Base-by-base conservation (phyloP, 2,113 vertebrate genomes). In the Heliornis fulica region DNA sequence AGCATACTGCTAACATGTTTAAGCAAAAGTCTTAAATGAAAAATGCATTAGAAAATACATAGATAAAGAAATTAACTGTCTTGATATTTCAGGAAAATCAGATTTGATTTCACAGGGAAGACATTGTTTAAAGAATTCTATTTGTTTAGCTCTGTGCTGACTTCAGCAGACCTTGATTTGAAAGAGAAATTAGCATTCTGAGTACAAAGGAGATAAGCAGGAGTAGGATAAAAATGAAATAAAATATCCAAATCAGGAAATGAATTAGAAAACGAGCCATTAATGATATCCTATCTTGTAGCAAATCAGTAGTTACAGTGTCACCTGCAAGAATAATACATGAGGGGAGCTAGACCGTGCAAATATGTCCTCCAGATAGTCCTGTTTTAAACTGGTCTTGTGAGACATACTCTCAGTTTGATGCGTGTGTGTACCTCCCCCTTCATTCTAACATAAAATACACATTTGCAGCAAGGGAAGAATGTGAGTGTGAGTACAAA, bases 241-340 rank as follows among this genome's bases (percentile, higher is more conserved):
- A 77, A 94, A 92, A 86, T 86, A 94, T 86, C 83, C 56, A 89
- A 63, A 92, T 81, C 64, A 86, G 64, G 83, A 95, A 94, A 92
- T 34, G 0, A 83, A 87, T 95, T 90, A 87, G 68, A 94, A 97
- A 94, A 93, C 71, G 34, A 90, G 46, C 25, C 4, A 7, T 83
- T 90, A 94, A 89, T 86, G 31, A 86, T 89, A 94, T 90, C 51
- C 64, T 64, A 25, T 90, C 26, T 81, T 26, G 23, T 59, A 83
- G 64, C 63, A 93, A 93, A 96, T 87, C 68, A 87, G 72, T 74
- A 89, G 22, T 45, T 68, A 54, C 10, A 65, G 13, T 81, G 64
- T 83, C 86, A 93, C 60, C 72, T 95, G 68, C 38, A 83, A 95
- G 50, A 74, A 86, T 31, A 94, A 83, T 63, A 7, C 50, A 61